A percentile compares a stretch with the other conserved stretches of the same genome.
phyloP scores from a whole-genome alignment of 2,797 vertebrate genomes.

The Sparidentex hasta region DNA sequence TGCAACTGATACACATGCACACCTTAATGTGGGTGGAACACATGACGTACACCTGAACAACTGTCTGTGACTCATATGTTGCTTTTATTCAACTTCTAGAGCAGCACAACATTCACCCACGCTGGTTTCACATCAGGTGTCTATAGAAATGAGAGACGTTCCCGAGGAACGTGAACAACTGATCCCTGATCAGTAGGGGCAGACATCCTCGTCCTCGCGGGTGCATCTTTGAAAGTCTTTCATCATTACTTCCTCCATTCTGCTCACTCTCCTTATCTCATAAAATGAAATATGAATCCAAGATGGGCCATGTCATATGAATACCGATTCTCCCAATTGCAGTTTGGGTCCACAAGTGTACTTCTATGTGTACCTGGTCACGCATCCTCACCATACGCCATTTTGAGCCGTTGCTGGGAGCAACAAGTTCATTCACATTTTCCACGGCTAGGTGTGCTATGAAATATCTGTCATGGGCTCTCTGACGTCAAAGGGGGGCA shows the following conservation, averaged over 20 bases:
- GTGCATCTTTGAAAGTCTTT: constrained; percentile 23
- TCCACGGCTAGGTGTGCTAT: constrained; percentile 41
- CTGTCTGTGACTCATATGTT: neutral
- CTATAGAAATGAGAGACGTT: constrained; percentile 22
- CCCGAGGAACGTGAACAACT: constrained; percentile 20
- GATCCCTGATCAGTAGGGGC: constrained; percentile 36
- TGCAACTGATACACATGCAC: too few relatives aligned
- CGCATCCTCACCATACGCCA: constrained; percentile 3
- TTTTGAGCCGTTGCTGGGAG: constrained; percentile 63
- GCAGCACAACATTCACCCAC: neutral
- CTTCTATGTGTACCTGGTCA: neutral
- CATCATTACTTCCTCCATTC: neutral
- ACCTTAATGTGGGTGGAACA: neutral
- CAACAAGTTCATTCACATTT: constrained; percentile 61
- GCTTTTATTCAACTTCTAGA: neutral
- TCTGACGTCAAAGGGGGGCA: constrained; percentile 30
- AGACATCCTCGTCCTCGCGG: constrained; percentile 28
- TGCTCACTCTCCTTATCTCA: constrained; percentile 24
- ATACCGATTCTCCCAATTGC: constrained; percentile 40
- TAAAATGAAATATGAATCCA: constrained; percentile 73
- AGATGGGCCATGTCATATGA: constrained; percentile 35
- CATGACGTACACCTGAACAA: neutral
- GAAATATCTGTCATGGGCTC: constrained; percentile 41
- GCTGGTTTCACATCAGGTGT: constrained; percentile 22
- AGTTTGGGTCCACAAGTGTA: constrained; percentile 12